Evolutionary conservation across 2,113 vertebrate species (phyloP).

Genomic region (Lipophrys pholis): DNA sequence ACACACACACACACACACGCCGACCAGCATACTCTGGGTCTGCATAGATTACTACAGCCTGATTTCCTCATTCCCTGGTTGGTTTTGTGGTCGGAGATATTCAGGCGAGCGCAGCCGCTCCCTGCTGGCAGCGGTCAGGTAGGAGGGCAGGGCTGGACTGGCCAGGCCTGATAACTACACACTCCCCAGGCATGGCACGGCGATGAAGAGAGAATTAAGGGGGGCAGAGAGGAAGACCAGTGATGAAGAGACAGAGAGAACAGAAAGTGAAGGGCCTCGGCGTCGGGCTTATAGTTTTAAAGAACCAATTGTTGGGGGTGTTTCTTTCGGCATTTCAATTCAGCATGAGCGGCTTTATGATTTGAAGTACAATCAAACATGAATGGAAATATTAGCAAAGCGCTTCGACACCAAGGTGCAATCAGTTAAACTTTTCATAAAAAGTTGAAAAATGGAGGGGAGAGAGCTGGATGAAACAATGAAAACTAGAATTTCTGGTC

Average conservation of each 20-base stretch:
- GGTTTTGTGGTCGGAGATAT: slow-evolving; percentile 96
- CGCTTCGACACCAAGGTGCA: too few relatives aligned
- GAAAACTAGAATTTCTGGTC: too few relatives aligned
- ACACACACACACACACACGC: slow-evolving; percentile 27
- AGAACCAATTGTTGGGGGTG: too few relatives aligned
- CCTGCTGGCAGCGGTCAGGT: slow-evolving; percentile 88
- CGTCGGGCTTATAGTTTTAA: too few relatives aligned
- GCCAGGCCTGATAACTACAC: slow-evolving; percentile 75
- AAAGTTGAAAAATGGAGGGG: too few relatives aligned
- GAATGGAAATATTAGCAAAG: too few relatives aligned
- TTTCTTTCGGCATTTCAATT: too few relatives aligned
- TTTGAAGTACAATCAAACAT: too few relatives aligned
- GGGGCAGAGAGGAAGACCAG: slow-evolving; percentile 1
- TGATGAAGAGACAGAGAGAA: slow-evolving; percentile 12
- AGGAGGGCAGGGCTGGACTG: slow-evolving; percentile 81
- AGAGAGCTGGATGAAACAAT: too few relatives aligned
- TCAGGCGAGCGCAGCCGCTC: slow-evolving; percentile 91
- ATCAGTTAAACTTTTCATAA: too few relatives aligned
- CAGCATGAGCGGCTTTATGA: too few relatives aligned
- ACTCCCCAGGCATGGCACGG: slow-evolving; percentile 37
- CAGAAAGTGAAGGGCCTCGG: background rate
- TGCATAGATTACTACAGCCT: slow-evolving; percentile 94
- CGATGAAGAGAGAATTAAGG: slow-evolving; percentile 33
- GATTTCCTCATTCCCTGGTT: slow-evolving; percentile 94
- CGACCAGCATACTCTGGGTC: slow-evolving; percentile 74